Percentiles rank a stretch among this genome's conserved stretches.
Evolutionary conservation across 2,888 invertebrate species (phyloP).

Genomic region (Zaprionus lineosus): DNA sequence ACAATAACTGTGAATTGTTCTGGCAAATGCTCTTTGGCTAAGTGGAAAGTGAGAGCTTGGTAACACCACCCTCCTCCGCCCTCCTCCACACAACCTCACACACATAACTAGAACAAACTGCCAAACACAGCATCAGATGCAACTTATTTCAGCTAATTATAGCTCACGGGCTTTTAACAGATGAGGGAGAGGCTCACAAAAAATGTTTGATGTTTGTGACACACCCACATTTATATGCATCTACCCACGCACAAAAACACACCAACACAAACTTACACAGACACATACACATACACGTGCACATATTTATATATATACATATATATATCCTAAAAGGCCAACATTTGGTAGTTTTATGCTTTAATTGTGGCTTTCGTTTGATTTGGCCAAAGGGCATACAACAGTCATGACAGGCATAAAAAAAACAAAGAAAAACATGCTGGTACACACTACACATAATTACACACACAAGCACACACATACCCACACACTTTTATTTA

Average conservation of each 20-base stretch:
- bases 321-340: constrained; percentile 16
- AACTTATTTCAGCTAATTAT: constrained; percentile 72
- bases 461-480: constrained; percentile 29
- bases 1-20: constrained; percentile 30
- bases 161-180: constrained; percentile 37
- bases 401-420: constrained; percentile 71
- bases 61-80: neutral
- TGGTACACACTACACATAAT: constrained; percentile 57
- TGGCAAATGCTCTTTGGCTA: constrained; percentile 22
- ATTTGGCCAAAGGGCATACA: constrained; percentile 70
- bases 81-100: constrained; percentile 4
- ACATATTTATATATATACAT: neutral
- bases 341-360: constrained; percentile 64
- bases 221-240: constrained; percentile 7
- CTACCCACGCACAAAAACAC: neutral
- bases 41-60: constrained; percentile 22
- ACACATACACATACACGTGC: neutral
- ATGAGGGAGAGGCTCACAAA: constrained; percentile 32
- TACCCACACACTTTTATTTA: constrained; percentile 54
- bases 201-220: constrained; percentile 62
- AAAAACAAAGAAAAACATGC: constrained; percentile 72
- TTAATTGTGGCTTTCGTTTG: constrained; percentile 76
- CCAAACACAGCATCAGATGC: constrained; percentile 60
- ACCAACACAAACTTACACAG: constrained; percentile 7
- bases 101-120: constrained; percentile 45